Evolutionary conservation across 2,797 vertebrate species (phyloP).

Genomic region (Hoplostethus mediterraneus): DNA sequence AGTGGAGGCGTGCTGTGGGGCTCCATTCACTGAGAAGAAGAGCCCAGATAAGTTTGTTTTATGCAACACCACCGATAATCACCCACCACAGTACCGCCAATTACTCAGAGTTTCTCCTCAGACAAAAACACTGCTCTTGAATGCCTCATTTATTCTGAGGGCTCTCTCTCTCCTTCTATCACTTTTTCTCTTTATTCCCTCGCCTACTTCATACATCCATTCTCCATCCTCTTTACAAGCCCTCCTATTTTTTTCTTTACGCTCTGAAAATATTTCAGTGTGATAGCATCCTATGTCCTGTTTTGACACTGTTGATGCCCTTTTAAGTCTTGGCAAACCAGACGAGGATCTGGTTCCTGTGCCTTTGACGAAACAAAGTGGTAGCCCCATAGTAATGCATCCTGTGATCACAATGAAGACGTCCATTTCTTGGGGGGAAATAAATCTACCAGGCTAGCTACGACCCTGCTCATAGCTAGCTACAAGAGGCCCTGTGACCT

Average conservation of each 20-base stretch:
- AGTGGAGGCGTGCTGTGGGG: slow-evolving; percentile 35
- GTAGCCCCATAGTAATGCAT: too few species aligned
- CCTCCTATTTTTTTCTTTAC: neutral
- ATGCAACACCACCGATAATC: slow-evolving; percentile 58
- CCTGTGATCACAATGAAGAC: too few species aligned
- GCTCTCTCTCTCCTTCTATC: slow-evolving; percentile 8
- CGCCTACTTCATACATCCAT: neutral
- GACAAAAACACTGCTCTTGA: slow-evolving; percentile 23
- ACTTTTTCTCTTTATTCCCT: slow-evolving; percentile 13
- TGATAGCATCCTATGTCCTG: neutral
- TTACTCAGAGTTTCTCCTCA: slow-evolving; percentile 54
- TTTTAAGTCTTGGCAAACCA: too few species aligned
- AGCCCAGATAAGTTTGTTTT: slow-evolving; percentile 54
- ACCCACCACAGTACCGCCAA: slow-evolving; percentile 40
- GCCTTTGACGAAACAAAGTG: too few species aligned
- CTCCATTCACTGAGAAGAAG: slow-evolving; percentile 35
- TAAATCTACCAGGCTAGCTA: too few species aligned
- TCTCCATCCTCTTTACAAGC: neutral
- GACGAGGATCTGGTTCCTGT: too few species aligned
- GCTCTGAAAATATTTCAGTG: neutral
- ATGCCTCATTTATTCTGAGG: slow-evolving; percentile 36
- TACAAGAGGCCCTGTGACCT: neutral
- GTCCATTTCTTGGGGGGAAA: neutral
- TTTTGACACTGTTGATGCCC: neutral
- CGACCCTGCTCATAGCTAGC: too few species aligned